Percentiles rank a stretch among this genome's conserved stretches.
Conservation (phyloP, 1,140 invertebrate genomes). For the Dendrolimus kikuchii region DNA sequence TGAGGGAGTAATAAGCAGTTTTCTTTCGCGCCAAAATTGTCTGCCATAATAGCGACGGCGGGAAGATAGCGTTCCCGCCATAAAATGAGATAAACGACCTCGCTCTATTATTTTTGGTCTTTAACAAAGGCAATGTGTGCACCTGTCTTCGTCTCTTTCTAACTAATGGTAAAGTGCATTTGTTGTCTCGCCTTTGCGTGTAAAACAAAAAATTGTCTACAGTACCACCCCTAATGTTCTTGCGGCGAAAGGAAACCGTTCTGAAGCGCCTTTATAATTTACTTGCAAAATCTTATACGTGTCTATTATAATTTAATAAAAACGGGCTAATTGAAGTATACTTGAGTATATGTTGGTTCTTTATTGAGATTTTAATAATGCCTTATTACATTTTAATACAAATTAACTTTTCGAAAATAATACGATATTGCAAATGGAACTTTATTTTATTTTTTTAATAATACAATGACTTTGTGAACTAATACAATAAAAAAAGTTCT, state of each 20-base stretch:
- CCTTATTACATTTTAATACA: not conserved
- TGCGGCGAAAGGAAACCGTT: conserved; percentile 42
- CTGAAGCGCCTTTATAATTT: conserved; percentile 63
- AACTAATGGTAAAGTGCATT: conserved; percentile 15
- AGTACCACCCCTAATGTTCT: conserved; percentile 54
- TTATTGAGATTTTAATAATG: conserved; percentile 60
- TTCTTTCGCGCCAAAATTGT: conserved; percentile 72
- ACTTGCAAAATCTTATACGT: conserved; percentile 63
- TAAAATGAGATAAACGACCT: conserved; percentile 72
- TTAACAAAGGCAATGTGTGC: conserved; percentile 69
- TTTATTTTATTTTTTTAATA: too few species aligned
- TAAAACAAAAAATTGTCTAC: conserved; percentile 65
- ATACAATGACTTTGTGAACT: too few species aligned
- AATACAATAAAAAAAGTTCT: too few species aligned
- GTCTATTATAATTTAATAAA: conserved; percentile 70
- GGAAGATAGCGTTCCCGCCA: conserved; percentile 64
- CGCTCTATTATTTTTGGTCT: conserved; percentile 71
- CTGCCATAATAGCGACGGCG: conserved; percentile 67
- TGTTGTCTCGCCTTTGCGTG: conserved; percentile 39
- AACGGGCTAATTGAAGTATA: conserved; percentile 36
- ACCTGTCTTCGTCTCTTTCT: conserved; percentile 59
- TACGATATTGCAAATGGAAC: too few species aligned
- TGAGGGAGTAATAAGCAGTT: conserved; percentile 71
- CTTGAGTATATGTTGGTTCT: conserved; percentile 37
- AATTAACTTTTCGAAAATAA: too few species aligned